Evolutionary conservation across 2,888 invertebrate species (phyloP).

Genomic region (Ariolimax columbianus): DNA sequence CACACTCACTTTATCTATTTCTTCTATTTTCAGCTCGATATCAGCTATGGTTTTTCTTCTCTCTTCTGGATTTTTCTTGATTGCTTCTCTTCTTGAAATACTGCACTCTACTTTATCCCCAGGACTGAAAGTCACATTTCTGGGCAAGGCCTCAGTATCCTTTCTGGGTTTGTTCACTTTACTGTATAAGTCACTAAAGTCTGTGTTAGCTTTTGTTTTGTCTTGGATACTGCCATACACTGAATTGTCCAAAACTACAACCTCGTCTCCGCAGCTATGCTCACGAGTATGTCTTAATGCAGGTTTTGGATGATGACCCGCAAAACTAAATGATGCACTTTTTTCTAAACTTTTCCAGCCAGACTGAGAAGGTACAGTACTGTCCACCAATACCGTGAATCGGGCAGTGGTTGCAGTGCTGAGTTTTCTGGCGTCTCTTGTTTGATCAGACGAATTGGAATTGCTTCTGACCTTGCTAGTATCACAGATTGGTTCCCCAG

Average conservation of each 20-base stretch:
- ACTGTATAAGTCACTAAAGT: conserved; percentile 40
- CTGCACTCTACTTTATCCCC: conserved; percentile 8
- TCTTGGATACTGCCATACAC: neutral
- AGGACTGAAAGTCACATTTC: conserved; percentile 17
- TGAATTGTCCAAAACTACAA: conserved; percentile 23
- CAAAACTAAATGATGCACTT: neutral
- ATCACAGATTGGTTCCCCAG: neutral
- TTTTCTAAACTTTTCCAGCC: neutral
- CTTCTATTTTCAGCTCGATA: conserved; percentile 1
- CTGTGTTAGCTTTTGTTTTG: neutral
- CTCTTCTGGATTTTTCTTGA: conserved; percentile 43
- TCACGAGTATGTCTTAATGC: conserved; percentile 12
- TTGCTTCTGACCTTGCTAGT: neutral
- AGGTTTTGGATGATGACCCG: neutral
- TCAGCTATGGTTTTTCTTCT: conserved; percentile 49
- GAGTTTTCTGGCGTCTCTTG: conserved; percentile 3
- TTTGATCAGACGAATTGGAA: neutral
- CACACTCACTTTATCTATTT: conserved; percentile 32
- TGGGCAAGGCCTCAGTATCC: neutral
- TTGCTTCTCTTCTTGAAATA: conserved; percentile 33
- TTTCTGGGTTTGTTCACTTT: conserved; percentile 51
- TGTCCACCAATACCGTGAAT: conserved; percentile 25
- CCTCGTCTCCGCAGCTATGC: neutral
- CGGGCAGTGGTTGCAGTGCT: conserved; percentile 32
- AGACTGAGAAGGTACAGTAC: neutral